Conservation (phyloP, 2,888 invertebrate species). For the Oscheius sp. region DNA sequence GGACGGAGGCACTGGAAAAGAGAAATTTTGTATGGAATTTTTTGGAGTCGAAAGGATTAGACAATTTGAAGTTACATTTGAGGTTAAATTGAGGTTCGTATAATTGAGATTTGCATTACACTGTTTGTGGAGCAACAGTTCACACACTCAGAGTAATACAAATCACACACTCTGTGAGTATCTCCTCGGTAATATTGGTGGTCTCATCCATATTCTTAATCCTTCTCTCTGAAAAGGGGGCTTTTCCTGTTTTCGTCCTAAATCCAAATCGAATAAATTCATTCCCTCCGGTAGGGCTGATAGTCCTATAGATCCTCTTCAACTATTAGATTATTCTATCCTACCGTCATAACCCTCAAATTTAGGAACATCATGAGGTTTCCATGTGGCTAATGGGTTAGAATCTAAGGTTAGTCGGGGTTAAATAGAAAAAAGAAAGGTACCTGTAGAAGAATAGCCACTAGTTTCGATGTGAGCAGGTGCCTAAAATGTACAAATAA, state of each 20-base stretch:
- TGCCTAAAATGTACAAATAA: constrained; percentile 2
- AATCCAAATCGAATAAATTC: not conserved
- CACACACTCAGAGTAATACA: not conserved
- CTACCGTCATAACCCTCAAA: constrained; percentile 26
- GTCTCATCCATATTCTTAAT: constrained; percentile 1
- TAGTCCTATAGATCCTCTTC: not conserved
- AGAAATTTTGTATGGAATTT: not conserved
- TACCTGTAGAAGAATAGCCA: constrained; percentile 20
- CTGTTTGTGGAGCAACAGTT: not conserved
- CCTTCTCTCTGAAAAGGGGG: not conserved
- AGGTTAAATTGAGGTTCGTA: too few relatives aligned
- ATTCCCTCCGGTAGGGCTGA: not conserved
- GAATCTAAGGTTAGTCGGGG: not conserved
- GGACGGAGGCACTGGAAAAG: not conserved
- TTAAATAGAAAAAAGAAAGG: not conserved
- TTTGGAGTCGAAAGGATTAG: not conserved
- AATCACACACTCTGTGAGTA: not conserved
- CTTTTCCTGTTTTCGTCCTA: not conserved
- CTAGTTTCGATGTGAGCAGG: constrained; percentile 12
- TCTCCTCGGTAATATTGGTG: not conserved
- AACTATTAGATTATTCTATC: not conserved
- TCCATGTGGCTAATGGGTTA: constrained; percentile 13
- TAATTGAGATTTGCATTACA: too few relatives aligned
- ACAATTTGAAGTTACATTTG: too few relatives aligned
- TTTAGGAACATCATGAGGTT: constrained; percentile 4